These are phyloP conservation scores for Caradrina clavipalpis DNA, from an alignment of 2,888 invertebrate species.

Conservation along the genomic window DNA sequence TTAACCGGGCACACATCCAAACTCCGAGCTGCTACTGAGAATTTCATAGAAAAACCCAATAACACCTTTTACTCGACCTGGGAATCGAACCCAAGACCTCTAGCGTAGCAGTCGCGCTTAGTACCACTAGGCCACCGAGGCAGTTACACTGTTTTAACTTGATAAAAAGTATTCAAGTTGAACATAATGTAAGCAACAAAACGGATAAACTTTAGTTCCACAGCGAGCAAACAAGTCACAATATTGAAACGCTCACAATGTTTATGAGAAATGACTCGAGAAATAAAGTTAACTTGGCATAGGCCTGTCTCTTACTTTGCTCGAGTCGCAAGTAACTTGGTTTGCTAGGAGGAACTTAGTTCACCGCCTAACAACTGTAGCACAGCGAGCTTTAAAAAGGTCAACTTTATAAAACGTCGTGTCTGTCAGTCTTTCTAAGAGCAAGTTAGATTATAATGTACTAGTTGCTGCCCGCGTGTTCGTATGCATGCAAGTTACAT, in stretches of 20 bases:
- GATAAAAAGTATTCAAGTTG: not conserved
- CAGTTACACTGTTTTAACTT: not conserved
- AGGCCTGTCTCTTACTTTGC: too few species aligned
- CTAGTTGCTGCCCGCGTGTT: too few species aligned
- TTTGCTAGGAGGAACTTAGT: not conserved
- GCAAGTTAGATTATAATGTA: too few species aligned
- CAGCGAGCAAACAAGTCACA: conserved; percentile 3
- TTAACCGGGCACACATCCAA: too few species aligned
- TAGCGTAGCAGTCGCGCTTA: too few species aligned
- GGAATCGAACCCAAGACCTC: too few species aligned
- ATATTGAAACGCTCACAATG: not conserved
- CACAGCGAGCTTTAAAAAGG: not conserved
- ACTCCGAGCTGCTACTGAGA: too few species aligned
- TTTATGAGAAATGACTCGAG: not conserved
- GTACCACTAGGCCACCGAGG: too few species aligned
- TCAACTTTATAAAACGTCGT: not conserved
- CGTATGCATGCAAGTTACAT: too few species aligned
- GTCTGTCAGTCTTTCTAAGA: too few species aligned
- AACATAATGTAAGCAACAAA: not conserved
- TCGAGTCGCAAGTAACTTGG: not conserved
- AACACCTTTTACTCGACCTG: too few species aligned
- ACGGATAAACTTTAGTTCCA: not conserved
- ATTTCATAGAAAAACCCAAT: too few species aligned
- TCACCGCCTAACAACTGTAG: not conserved
- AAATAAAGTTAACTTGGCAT: not conserved